These are phyloP conservation scores for Petrocephalus microphthalmus DNA, from an alignment of 2,113 vertebrate species.

Conservation along the genomic window DNA sequence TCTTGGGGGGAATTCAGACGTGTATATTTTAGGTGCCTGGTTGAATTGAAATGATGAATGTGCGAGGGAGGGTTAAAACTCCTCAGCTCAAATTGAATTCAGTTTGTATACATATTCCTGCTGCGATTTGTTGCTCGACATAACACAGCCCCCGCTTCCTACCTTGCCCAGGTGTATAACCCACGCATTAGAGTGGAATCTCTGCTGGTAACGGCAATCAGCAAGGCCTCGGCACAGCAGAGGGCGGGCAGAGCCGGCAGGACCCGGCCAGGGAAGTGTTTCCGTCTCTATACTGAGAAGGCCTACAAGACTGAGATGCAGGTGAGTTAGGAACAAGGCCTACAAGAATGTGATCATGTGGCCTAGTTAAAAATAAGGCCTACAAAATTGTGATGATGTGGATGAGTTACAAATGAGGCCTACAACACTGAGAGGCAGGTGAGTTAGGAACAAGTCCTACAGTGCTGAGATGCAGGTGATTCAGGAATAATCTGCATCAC, in stretches of 20 bases:
- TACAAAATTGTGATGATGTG: neutral
- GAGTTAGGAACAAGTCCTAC: too few species aligned
- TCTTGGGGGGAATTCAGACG: neutral
- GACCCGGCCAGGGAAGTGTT: constrained; percentile 89
- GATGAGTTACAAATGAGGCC: neutral
- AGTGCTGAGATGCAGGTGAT: too few species aligned
- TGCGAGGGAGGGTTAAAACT: neutral
- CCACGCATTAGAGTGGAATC: constrained; percentile 96
- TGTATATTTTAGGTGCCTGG: constrained; percentile 1
- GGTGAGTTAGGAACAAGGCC: constrained; percentile 50
- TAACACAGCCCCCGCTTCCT: neutral
- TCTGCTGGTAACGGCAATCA: constrained; percentile 91
- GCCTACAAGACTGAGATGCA: constrained; percentile 99
- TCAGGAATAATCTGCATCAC: too few species aligned
- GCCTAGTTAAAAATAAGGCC: neutral
- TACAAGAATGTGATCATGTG: neutral
- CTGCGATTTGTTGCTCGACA: neutral
- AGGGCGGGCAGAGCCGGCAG: constrained; percentile 94
- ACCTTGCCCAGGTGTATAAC: constrained; percentile 83
- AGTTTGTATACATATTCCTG: neutral
- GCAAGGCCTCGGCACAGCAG: constrained; percentile 97
- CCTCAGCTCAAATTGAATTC: neutral
- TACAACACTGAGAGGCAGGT: neutral
- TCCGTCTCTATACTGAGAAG: constrained; percentile 93
- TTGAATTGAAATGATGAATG: constrained; percentile 7